Conservation (phyloP, 1,140 invertebrate species). For the Diploscapter pachys region DNA sequence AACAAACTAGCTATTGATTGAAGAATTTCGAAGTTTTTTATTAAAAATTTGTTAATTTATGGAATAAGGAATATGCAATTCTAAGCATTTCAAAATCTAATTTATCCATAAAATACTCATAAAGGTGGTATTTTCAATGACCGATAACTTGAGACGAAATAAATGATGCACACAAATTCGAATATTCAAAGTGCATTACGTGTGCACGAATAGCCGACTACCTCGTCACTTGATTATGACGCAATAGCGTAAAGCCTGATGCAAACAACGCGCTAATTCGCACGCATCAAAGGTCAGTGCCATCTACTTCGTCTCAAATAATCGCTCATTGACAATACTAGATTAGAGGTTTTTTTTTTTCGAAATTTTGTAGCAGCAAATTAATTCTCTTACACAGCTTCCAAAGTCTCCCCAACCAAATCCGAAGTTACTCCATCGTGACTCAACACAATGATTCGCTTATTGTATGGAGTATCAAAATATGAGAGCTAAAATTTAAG, state of each 20-base stretch:
- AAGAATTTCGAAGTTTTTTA: neutral
- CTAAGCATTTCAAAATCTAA: neutral
- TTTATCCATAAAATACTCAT: conserved; percentile 2
- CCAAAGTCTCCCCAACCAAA: conserved; percentile 31
- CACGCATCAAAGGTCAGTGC: too few relatives aligned
- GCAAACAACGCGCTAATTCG: too few relatives aligned
- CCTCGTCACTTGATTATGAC: too few relatives aligned
- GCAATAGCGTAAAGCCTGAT: too few relatives aligned
- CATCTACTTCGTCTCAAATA: too few relatives aligned
- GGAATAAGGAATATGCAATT: neutral
- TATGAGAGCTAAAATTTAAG: neutral
- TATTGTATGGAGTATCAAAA: neutral
- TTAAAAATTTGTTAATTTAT: neutral
- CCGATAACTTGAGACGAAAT: too few relatives aligned
- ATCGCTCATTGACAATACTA: too few relatives aligned
- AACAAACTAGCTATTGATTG: conserved; percentile 2
- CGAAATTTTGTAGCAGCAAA: too few relatives aligned
- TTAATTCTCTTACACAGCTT: conserved; percentile 26
- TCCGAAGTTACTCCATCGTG: conserved; percentile 36
- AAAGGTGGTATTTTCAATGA: neutral
- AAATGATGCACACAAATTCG: too few relatives aligned
- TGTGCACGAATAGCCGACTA: too few relatives aligned
- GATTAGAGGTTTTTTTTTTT: too few relatives aligned
- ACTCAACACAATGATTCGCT: conserved; percentile 24
- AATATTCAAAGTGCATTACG: too few relatives aligned